Evolutionary conservation across 2,797 vertebrate species (phyloP).

Genomic region (Premnoplex brunnescens): DNA sequence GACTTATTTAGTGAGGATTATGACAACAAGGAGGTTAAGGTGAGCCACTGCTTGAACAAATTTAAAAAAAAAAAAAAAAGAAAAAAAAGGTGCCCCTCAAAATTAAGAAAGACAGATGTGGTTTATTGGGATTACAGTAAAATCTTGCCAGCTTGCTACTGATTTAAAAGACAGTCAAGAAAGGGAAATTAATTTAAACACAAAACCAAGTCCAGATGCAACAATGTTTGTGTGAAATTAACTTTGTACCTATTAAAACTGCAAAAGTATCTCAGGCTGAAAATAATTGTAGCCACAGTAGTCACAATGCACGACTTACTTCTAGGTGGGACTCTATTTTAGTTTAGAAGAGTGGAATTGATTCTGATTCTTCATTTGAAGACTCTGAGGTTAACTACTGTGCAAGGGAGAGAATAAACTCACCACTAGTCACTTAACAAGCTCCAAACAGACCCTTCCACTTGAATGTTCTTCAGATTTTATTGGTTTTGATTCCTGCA

Average conservation of each 20-base stretch:
- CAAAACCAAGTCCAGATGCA: not conserved
- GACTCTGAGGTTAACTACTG: not conserved
- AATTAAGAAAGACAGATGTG: not conserved
- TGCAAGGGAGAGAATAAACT: not conserved
- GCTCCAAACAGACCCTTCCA: not conserved
- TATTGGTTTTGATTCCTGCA: not conserved
- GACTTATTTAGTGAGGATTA: not conserved
- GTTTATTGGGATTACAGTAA: not conserved
- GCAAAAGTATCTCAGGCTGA: not conserved
- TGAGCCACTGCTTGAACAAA: not conserved
- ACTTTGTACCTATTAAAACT: not conserved
- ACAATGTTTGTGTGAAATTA: not conserved
- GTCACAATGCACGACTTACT: not conserved
- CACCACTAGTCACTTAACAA: not conserved
- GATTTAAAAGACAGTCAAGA: not conserved
- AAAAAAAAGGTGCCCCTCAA: not conserved
- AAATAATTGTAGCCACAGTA: not conserved
- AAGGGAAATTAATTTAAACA: not conserved
- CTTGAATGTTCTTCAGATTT: not conserved
- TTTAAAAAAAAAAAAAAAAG: not conserved
- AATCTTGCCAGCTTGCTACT: not conserved
- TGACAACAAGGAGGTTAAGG: not conserved
- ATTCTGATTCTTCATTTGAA: not conserved
- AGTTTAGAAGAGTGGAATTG: not conserved
- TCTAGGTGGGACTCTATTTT: accelerated